Evolutionary conservation across 2,888 invertebrate genomes (phyloP).

Genomic region (Acronicta psi): DNA sequence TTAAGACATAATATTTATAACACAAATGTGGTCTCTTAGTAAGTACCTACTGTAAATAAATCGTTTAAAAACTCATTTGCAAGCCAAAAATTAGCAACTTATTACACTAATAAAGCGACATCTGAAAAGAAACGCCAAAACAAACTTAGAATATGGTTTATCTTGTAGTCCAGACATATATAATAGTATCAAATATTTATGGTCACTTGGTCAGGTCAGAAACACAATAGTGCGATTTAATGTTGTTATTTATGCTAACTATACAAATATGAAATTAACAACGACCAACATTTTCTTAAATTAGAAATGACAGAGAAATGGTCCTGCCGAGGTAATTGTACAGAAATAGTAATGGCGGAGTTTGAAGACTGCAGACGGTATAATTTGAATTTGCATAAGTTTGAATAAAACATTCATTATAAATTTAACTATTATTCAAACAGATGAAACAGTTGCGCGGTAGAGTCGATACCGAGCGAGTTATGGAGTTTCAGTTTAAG

Average conservation of each 20-base stretch:
- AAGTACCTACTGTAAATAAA: too few relatives aligned
- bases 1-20: too few relatives aligned
- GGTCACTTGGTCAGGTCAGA: too few relatives aligned
- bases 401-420: slow-evolving; percentile 65
- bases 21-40: too few relatives aligned
- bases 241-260: slow-evolving; percentile 1
- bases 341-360: slow-evolving; percentile 64
- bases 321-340: slow-evolving; percentile 66
- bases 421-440: slow-evolving; percentile 58
- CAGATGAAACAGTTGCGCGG: slow-evolving; percentile 56
- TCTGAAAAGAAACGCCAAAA: too few relatives aligned
- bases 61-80: too few relatives aligned
- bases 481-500: slow-evolving; percentile 67
- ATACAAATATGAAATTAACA: slow-evolving; percentile 46
- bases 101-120: too few relatives aligned
- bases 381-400: slow-evolving; percentile 73
- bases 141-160: too few relatives aligned
- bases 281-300: slow-evolving; percentile 52
- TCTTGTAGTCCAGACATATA: too few relatives aligned
- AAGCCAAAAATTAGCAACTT: too few relatives aligned
- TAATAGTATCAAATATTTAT: too few relatives aligned
- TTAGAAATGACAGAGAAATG: slow-evolving; percentile 58
- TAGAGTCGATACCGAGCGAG: slow-evolving; percentile 54
- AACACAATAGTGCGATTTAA: neutral
- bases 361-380: slow-evolving; percentile 60